Conservation (phyloP, 37 sponge, comb jelly and placozoan genomes). For the Oopsacas minuta region DNA sequence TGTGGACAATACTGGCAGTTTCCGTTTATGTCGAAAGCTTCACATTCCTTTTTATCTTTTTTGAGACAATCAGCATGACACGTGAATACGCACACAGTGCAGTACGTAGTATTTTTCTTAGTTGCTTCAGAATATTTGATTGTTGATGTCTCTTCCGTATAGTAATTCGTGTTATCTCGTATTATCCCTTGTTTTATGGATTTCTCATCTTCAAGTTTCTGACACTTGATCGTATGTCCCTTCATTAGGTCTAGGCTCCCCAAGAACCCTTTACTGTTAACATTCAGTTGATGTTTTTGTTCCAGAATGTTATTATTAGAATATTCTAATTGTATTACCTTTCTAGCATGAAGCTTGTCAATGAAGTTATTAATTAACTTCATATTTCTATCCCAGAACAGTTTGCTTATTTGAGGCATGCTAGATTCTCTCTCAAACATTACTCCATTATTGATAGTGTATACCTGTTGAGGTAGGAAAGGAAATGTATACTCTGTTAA, state of each 20-base stretch:
- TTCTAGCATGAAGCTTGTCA: not conserved
- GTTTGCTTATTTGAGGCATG: not conserved
- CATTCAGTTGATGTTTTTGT: not conserved
- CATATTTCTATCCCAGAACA: not conserved
- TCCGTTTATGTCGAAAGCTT: not conserved
- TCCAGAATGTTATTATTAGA: not conserved
- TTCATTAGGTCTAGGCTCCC: not conserved
- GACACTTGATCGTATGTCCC: not conserved
- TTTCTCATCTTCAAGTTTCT: not conserved
- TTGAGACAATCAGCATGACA: conserved; percentile 11
- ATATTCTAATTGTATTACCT: not conserved
- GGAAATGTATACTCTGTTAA: not conserved
- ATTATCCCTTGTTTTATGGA: not conserved
- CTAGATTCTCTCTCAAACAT: not conserved
- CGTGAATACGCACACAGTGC: not conserved
- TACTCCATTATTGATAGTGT: not conserved
- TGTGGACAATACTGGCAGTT: not conserved
- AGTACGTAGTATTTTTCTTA: not conserved
- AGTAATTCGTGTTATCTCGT: not conserved
- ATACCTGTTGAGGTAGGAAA: not conserved
- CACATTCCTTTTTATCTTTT: not conserved
- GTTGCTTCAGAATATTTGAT: not conserved
- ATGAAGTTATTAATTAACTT: not conserved
- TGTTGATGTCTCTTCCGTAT: not conserved
- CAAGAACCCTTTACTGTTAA: not conserved